Percentiles rank a stretch among this genome's conserved stretches.
phyloP scores from a whole-genome alignment of 2,797 vertebrate genomes.

The Pipistrellus nathusii region DNA sequence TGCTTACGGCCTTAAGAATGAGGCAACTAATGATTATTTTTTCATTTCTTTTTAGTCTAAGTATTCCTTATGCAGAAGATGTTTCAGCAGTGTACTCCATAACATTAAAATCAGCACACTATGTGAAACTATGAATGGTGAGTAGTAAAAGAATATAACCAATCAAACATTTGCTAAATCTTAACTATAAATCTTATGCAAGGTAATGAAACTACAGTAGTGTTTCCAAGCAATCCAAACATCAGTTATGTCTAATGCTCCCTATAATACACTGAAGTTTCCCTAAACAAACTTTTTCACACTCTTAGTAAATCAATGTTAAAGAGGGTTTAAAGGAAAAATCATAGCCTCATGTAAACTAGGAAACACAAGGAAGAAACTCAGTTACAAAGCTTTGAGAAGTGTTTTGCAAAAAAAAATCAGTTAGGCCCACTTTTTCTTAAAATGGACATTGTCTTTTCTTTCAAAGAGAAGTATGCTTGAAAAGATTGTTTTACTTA shows the following conservation, averaged over 20 bases:
- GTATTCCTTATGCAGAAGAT: constrained; percentile 71
- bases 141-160: constrained; percentile 84
- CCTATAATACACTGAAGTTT: constrained; percentile 77
- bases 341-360: constrained; percentile 82
- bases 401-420: constrained; percentile 49
- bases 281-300: constrained; percentile 86
- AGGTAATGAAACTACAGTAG: constrained; percentile 81
- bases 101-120: constrained; percentile 84
- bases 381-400: constrained; percentile 54
- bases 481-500: constrained; percentile 16
- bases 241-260: constrained; percentile 82
- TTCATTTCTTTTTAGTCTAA: constrained; percentile 78
- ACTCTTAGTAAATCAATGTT: constrained; percentile 87
- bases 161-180: constrained; percentile 87
- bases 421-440: background rate
- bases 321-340: constrained; percentile 85
- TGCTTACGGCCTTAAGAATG: constrained; percentile 81
- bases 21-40: constrained; percentile 82
- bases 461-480: constrained; percentile 2
- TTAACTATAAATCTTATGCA: constrained; percentile 84
- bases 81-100: constrained; percentile 72
- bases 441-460: constrained; percentile 49
- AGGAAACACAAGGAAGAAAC: constrained; percentile 66
- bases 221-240: constrained; percentile 86
- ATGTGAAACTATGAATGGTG: constrained; percentile 78